phyloP scores from a whole-genome alignment of 2,797 vertebrate genomes.

The Gambusia yucatana region DNA sequence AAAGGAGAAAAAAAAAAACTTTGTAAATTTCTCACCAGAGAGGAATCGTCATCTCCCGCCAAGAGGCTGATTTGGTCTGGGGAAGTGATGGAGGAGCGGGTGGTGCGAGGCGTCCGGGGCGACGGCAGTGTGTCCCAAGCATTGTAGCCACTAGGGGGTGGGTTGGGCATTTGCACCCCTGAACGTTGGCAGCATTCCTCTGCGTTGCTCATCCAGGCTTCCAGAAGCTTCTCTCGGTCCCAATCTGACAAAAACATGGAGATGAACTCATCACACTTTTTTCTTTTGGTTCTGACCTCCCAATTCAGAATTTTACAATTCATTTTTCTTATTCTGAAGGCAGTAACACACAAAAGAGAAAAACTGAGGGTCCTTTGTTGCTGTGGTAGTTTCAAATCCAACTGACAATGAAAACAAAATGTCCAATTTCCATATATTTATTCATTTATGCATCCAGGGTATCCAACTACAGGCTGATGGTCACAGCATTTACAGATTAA shows the following conservation, averaged over 20 bases:
- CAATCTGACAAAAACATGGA: conserved; percentile 83
- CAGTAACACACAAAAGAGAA: background rate
- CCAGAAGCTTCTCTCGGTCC: conserved; percentile 97
- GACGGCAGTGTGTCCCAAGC: conserved; percentile 98
- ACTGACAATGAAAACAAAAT: background rate
- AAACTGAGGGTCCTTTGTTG: background rate
- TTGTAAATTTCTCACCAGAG: conserved; percentile 83
- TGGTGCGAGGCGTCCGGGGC: conserved; percentile 92
- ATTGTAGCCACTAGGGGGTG: conserved; percentile 94
- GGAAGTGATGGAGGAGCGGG: conserved; percentile 92
- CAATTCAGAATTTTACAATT: background rate
- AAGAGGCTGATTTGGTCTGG: conserved; percentile 95
- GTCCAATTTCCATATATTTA: background rate
- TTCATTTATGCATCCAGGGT: too few relatives aligned
- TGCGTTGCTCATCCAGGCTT: conserved; percentile 97
- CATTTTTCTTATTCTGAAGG: background rate
- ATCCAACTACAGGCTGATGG: background rate
- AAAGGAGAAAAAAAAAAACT: background rate
- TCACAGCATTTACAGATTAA: background rate
- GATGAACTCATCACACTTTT: background rate
- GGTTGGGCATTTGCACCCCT: conserved; percentile 97
- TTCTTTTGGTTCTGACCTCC: background rate
- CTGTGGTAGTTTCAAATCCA: background rate
- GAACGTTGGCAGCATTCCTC: conserved; percentile 97
- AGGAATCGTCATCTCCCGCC: conserved; percentile 87